Conservation (phyloP, 2,113 vertebrate species). For the Geothlypis trichas region DNA sequence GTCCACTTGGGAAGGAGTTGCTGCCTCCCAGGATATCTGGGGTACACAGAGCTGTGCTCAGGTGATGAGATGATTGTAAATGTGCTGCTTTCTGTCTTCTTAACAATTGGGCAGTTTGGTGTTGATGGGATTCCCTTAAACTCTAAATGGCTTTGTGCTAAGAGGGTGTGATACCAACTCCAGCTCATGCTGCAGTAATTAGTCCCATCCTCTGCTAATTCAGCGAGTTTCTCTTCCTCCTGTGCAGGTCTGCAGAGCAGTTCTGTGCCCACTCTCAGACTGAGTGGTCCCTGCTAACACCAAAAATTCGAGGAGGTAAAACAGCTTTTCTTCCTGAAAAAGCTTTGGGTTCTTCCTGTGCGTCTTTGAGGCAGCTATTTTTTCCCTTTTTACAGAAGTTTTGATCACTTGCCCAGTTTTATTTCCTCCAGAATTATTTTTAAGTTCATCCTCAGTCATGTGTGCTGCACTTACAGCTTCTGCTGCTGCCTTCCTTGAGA, state of each 20-base stretch:
- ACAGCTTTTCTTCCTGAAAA: not conserved
- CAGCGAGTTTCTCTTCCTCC: not conserved
- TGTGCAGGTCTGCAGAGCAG: not conserved
- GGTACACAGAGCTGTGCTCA: not conserved
- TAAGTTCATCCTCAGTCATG: not conserved
- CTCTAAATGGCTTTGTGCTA: not conserved
- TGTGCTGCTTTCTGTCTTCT: not conserved
- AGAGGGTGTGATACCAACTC: not conserved
- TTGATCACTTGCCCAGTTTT: not conserved
- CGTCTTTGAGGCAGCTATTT: not conserved
- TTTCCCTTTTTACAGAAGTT: not conserved
- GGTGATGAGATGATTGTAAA: not conserved
- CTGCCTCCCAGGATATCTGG: not conserved
- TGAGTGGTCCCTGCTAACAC: not conserved
- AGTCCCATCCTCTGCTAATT: not conserved
- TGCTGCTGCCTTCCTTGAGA: not conserved
- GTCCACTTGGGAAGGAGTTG: not conserved
- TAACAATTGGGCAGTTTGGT: not conserved
- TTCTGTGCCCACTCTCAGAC: not conserved
- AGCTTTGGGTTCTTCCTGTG: not conserved
- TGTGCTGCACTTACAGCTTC: not conserved
- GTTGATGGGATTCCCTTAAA: not conserved
- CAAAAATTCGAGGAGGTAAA: not conserved
- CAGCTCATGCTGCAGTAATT: not conserved
- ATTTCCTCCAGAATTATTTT: slow-evolving; percentile 9